These are phyloP conservation scores for Sicus ferrugineus DNA, from an alignment of 2,888 invertebrate species.

Conservation along the genomic window DNA sequence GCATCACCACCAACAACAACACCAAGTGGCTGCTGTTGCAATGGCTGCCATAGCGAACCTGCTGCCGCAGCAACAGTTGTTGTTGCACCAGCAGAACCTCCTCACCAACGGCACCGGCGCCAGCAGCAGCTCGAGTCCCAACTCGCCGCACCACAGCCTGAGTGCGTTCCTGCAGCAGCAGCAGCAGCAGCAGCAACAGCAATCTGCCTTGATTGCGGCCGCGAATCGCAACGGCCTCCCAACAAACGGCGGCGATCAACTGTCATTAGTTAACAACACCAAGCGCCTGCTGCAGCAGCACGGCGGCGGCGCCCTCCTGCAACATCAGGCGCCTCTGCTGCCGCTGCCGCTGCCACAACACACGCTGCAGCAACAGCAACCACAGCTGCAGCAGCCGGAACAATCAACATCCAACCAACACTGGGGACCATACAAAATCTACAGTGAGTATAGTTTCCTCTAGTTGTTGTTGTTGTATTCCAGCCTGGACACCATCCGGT, in stretches of 20 bases:
- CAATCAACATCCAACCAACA: conserved; percentile 59
- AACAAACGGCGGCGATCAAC: conserved; percentile 13
- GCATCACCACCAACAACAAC: conserved; percentile 49
- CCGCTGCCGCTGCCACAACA: conserved; percentile 38
- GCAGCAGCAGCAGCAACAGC: conserved; percentile 51
- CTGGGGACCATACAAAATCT: conserved; percentile 65
- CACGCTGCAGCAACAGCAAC: conserved; percentile 43
- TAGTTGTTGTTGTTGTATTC: too few relatives aligned
- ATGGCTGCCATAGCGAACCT: conserved; percentile 38
- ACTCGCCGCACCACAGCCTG: conserved; percentile 49
- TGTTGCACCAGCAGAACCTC: conserved; percentile 58
- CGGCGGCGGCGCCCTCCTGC: not conserved
- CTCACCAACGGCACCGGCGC: conserved; percentile 55
- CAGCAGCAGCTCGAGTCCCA: conserved; percentile 32
- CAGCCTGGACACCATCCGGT: too few relatives aligned
- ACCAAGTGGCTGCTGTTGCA: conserved; percentile 35
- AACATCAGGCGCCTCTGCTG: conserved; percentile 38
- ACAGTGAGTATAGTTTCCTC: conserved; percentile 59
- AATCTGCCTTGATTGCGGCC: conserved; percentile 29
- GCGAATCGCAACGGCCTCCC: conserved; percentile 41
- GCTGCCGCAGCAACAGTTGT: conserved; percentile 53
- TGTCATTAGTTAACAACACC: conserved; percentile 20
- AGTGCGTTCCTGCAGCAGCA: conserved; percentile 55
- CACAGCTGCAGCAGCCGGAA: conserved; percentile 52
- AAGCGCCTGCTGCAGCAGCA: conserved; percentile 39